Base-by-base conservation (phyloP, 2,888 invertebrate species). In the Erebia palarica region DNA sequence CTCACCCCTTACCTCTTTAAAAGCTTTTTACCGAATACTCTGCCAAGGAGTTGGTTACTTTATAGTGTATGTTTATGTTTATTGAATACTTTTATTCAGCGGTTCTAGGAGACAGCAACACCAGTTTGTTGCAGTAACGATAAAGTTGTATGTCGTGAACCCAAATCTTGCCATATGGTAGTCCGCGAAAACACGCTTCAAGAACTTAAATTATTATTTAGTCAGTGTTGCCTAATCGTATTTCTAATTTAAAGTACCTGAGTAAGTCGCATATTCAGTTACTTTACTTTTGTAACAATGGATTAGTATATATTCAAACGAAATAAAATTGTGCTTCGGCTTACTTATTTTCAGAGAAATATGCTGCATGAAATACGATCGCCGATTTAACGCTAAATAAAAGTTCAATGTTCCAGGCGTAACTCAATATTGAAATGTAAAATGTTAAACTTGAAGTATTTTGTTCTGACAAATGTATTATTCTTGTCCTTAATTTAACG, bases 1-100 rank as follows among this genome's bases (percentile, higher is more conserved):
- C 67, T 67, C 47, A 63, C 67, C 59, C 67, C 49, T 59, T 59
- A n/a, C 27, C 67, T 27, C 59, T 36, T 59, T 59, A 49, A 65
- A 67, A 67, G 67, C 67, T 47, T 67, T 67, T 58, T 59, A 59
- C 49, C 27, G 16, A 67, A 59, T 36, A 59, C 42, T 53, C 42
- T 36, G 18, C 5, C 16, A 65, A 13, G 42, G 53, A 42, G 53
- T 65, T 16, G 53, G 16, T 42, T 55, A 55, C 49, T 64, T 64
- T 21, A 27, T 64, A 51, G 18, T 21, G 10, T 21, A 27, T 18
- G 11, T 13, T 44, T 21, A 27, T 18, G 11, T 13, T 44, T 47
- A 18, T 44, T n/a, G 3, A 18, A 5, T 61, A 44, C 36, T 8
- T 18, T 44, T 47, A n/a, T 7, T 7, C 51, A 51, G 51, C n/a